Percentiles rank a stretch among this genome's conserved stretches.
Conservation (phyloP, 2,888 invertebrate species). For the Phengaris alcon region DNA sequence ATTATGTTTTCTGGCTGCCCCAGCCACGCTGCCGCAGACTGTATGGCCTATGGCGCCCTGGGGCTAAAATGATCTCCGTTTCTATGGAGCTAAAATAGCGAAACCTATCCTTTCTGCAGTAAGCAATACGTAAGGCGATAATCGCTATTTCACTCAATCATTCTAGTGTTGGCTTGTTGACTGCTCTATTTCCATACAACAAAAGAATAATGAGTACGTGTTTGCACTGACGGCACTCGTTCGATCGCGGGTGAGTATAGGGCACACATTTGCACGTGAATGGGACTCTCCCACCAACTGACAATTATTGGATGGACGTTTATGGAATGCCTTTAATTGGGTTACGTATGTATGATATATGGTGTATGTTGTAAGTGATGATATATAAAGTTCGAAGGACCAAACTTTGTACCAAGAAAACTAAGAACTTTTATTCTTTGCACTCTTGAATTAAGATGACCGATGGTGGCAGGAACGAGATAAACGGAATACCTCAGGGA, state of each 20-base stretch:
- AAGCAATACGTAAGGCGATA: not conserved
- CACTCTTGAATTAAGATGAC: too few species aligned
- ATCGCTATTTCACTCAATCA: conserved; percentile 9
- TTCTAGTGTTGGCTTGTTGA: not conserved
- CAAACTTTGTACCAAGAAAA: too few species aligned
- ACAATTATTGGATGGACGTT: not conserved
- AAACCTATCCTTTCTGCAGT: not conserved
- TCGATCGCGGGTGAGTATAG: not conserved
- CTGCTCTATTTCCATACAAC: not conserved
- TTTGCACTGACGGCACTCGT: not conserved
- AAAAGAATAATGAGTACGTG: conserved; percentile 10
- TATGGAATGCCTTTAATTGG: not conserved
- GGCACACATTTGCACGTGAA: not conserved
- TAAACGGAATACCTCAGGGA: too few species aligned
- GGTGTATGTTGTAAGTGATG: not conserved
- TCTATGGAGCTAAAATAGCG: too few species aligned
- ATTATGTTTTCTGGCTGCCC: too few species aligned
- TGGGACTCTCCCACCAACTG: not conserved
- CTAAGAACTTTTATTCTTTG: too few species aligned
- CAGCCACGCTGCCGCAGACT: too few species aligned
- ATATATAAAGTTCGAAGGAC: too few species aligned
- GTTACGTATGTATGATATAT: not conserved
- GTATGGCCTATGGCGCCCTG: too few species aligned
- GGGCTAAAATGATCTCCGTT: too few species aligned
- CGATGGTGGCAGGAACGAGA: too few species aligned